Evolutionary conservation across 2,797 vertebrate species (phyloP).

Genomic region (Prionace glauca): DNA sequence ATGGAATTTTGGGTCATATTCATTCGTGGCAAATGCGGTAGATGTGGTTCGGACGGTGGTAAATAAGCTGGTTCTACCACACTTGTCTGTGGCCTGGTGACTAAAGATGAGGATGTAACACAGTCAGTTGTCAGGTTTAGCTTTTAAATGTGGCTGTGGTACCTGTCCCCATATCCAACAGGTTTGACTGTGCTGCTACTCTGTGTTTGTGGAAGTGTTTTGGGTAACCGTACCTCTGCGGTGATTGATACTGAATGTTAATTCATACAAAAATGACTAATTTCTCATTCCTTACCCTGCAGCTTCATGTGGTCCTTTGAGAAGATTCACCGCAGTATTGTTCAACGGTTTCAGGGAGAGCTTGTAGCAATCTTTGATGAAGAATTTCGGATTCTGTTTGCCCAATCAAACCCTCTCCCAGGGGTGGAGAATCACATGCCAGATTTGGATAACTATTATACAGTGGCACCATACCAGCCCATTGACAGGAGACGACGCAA

Average conservation of each 20-base stretch:
- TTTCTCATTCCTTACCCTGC: conserved; percentile 27
- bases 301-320: conserved; percentile 99
- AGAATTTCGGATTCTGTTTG: conserved; percentile 89
- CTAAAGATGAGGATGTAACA: neutral
- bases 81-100: neutral
- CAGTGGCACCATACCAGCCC: conserved; percentile 56
- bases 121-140: neutral
- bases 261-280: neutral
- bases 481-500: conserved; percentile 60
- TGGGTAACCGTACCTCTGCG: neutral
- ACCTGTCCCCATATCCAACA: neutral
- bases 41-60: neutral
- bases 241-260: neutral
- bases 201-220: neutral
- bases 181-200: neutral
- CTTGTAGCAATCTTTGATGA: conserved; percentile 90
- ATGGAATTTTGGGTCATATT: neutral
- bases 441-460: conserved; percentile 55
- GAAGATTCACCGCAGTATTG: conserved; percentile 93
- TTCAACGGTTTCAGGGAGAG: conserved; percentile 89
- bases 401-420: conserved; percentile 79
- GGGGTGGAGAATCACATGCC: conserved; percentile 59
- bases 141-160: neutral
- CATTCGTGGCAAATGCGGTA: neutral
- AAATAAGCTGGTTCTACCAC: neutral